Base-by-base conservation (phyloP, 2,888 invertebrate species). In the Dynastes hyllus region DNA sequence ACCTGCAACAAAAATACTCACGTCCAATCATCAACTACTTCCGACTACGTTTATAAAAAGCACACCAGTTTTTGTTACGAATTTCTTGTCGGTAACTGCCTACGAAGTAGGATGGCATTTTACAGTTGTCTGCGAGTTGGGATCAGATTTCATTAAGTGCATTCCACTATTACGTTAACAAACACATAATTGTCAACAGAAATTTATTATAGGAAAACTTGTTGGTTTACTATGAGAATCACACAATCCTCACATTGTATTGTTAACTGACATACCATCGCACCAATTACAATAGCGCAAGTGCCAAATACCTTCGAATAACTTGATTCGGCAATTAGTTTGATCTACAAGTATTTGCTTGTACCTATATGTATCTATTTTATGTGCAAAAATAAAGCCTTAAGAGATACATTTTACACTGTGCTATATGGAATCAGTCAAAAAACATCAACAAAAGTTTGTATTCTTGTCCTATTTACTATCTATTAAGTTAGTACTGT, bases 201-300 rank as follows among this genome's bases (percentile, higher is more conserved):
- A 65, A 66, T 55, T 53, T 65, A 32, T 11, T 51, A 40, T 77
- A 78, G 77, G 79, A 82, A 87, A 85, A 40, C 58, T 37, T 0
- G 58, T 84, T 85, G 85, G 86, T 86, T 55, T 86, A 85, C 85
- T 82, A 80, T 81, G 83, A 83, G 81, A 80, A 81, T 80, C 82
- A 83, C 84, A 84, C 85, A 85, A 82, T 84, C 83, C 83, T 85
- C 80, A 58, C 37, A 82, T 71, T 55, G 55, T 66, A 67, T 67
- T 55, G 27, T 77, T 66, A 66, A 77, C 66, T 53, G 53, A 80
- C 83, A 86, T 85, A 81, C 82, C 84, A 85, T 79, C 32, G 32
- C 82, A 82, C 85, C 83, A 78, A 79, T 76, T 81, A 83, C 83
- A 53, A 37, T 40, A 11, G 27, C 61, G 27, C n/a, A 40, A 32